Percentiles rank a stretch among this genome's conserved stretches.
phyloP scores from a whole-genome alignment of 2,113 vertebrate species.

The Hippocampus zosterae region DNA sequence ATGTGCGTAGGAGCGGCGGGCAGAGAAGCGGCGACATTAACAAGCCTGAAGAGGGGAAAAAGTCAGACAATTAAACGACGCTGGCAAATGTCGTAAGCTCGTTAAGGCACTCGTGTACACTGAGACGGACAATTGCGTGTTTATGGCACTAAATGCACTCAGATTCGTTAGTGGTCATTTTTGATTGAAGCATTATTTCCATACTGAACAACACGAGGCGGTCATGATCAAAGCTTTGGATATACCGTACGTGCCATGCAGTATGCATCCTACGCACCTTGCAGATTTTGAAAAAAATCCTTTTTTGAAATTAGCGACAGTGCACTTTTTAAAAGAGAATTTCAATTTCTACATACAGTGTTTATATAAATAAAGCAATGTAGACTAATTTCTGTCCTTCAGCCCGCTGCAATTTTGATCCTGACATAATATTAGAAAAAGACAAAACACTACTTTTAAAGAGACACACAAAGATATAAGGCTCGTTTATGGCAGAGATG shows the following conservation, averaged over 20 bases:
- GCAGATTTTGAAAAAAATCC: no score
- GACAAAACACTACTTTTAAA: neutral
- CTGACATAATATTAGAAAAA: neutral
- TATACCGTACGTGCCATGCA: neutral
- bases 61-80: slow-evolving; percentile 42
- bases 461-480: neutral
- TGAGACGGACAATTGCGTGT: slow-evolving; percentile 4
- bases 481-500: neutral
- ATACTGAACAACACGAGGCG: neutral
- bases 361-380: neutral
- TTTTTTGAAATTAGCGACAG: no score
- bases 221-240: neutral
- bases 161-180: neutral
- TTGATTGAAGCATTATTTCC: neutral
- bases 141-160: neutral
- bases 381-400: neutral
- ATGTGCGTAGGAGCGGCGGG: slow-evolving; percentile 60
- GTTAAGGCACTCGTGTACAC: slow-evolving; percentile 3
- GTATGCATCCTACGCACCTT: no score
- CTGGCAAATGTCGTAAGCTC: slow-evolving; percentile 7
- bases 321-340: neutral
- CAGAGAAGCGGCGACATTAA: slow-evolving; percentile 6
- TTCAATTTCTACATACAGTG: neutral
- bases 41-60: slow-evolving; percentile 10
- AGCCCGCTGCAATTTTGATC: neutral